phyloP scores from a whole-genome alignment of 1,140 invertebrate genomes.

The Hestina assimilis region DNA sequence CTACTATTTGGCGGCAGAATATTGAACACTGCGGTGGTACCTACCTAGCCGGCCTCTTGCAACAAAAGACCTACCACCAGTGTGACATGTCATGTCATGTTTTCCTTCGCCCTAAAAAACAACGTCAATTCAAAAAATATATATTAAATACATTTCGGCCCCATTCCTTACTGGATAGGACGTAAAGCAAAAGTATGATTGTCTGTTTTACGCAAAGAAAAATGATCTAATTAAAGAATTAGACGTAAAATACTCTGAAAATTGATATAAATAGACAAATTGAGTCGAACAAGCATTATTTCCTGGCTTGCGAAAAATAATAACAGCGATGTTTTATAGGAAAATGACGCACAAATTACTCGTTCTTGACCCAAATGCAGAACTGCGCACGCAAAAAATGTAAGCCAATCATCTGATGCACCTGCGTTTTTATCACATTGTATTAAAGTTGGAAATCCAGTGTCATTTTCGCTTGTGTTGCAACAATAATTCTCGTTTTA shows the following conservation, averaged over 20 bases:
- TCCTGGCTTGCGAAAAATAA: constrained; percentile 26
- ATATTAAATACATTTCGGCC: too few relatives aligned
- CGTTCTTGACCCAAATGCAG: constrained; percentile 22
- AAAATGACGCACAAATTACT: constrained; percentile 16
- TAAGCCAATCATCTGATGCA: constrained; percentile 2
- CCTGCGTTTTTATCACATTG: neutral
- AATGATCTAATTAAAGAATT: neutral
- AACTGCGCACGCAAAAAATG: constrained; percentile 19
- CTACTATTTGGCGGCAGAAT: too few relatives aligned
- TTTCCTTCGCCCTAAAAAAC: too few relatives aligned
- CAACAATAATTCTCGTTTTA: constrained; percentile 17
- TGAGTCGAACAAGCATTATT: constrained; percentile 14
- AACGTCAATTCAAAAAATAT: too few relatives aligned
- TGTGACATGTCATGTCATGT: too few relatives aligned
- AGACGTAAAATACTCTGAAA: neutral
- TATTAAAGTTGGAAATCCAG: constrained; percentile 1
- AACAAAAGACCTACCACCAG: too few relatives aligned
- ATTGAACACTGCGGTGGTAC: too few relatives aligned
- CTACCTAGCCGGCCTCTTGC: too few relatives aligned
- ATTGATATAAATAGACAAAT: constrained; percentile 21
- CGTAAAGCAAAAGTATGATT: neutral
- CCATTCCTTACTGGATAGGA: too few relatives aligned
- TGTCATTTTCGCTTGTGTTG: neutral
- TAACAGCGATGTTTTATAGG: constrained; percentile 27
- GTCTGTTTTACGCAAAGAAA: neutral